Evolutionary conservation across 2,113 vertebrate species (phyloP), one percentile per base, ranked within the genome.

Genomic region (Bettongia penicillata): DNA sequence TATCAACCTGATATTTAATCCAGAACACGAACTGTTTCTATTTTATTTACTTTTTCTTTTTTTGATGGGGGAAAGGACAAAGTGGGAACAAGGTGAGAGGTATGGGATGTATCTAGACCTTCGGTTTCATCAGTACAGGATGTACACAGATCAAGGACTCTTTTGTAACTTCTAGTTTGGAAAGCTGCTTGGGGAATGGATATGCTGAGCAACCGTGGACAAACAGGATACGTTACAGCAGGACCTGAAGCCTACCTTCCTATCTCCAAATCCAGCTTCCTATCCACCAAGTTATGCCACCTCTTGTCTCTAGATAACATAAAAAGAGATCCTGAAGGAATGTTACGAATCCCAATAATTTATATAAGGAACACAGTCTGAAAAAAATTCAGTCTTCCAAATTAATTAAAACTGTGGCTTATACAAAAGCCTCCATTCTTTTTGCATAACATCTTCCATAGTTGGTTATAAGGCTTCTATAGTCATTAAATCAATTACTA

Each of bases 1-100:
- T 91, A 97, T 96, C 95, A 95, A 97, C 97, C 96, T 98, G 97
- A 97, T 96, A 95, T 94, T 95, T 91, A 97, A 92, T 92, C 97
- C 94, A 90, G 91, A 43, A 89, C 94, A 96, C 96, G 43, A 97
- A 95, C 96, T 97, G 97, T 53, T 94, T 93, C 94, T 96, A 97
- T 96, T 97, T n/a, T 61, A 61, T 31, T 10, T 55, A 9, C 7
- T 26, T 37, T 1, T 16, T 68, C 48, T 37, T 61, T 61, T 61
- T 61, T 12, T 12, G 28, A 12, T 3, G 0, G n/a, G 68, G 37
- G 68, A 37, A 1, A 84, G n/a, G 19, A 23, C 19, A n/a, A 77
- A 37, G 14, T 77, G 16, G 61, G 61, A 19, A 48, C 16, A 9
- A 84, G 16, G 16, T 43, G 68, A 84, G n/a, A 23, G 0, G 3